Percentiles rank a stretch among this genome's conserved stretches.
phyloP scores from a whole-genome alignment of 2,797 vertebrate species.

The Amazonetta brasiliensis region DNA sequence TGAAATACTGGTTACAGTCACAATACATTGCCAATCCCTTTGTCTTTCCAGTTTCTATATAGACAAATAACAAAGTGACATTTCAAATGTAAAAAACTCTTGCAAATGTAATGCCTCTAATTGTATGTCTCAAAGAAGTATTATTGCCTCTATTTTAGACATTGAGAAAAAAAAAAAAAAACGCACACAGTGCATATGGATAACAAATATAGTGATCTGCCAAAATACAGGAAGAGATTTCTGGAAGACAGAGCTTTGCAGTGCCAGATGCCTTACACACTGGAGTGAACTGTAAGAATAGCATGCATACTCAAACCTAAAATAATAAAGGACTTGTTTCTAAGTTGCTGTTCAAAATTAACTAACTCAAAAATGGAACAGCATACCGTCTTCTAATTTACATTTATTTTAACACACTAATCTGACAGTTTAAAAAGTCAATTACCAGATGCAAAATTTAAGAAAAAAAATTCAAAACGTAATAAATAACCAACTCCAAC shows the following conservation, averaged over 20 bases:
- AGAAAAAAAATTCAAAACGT: neutral
- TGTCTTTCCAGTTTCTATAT: neutral
- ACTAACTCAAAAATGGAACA: neutral
- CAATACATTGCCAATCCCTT: neutral
- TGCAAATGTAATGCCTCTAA: neutral
- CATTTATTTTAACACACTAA: neutral
- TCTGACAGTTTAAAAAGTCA: neutral
- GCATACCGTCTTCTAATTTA: neutral
- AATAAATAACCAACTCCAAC: neutral
- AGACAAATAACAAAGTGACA: neutral
- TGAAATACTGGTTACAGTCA: neutral
- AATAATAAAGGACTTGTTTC: neutral
- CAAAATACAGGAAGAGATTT: neutral
- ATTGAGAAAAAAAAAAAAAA: neutral
- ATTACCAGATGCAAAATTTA: neutral
- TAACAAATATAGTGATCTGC: neutral
- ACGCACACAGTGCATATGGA: neutral
- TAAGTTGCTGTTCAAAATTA: neutral
- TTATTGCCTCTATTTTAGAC: neutral
- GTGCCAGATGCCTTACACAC: neutral
- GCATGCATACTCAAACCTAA: neutral
- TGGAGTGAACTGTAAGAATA: neutral
- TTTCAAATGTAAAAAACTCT: neutral
- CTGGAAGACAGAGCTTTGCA: neutral
- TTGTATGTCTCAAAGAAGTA: neutral